Conservation (phyloP, 2,113 vertebrate genomes). For the Ammodytes dubius region DNA sequence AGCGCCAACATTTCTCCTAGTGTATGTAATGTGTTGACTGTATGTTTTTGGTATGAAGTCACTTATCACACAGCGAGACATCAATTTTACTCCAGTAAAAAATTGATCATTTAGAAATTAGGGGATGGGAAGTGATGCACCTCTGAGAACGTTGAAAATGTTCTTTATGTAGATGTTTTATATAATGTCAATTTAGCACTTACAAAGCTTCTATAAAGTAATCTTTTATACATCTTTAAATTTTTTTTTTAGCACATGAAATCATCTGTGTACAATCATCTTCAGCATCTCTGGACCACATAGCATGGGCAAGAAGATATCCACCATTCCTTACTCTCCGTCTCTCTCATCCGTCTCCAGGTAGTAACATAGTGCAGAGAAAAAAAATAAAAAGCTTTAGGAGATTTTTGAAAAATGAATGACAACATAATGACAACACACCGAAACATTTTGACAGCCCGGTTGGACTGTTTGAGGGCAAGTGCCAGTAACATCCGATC, state of each 20-base stretch:
- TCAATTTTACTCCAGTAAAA: slow-evolving; percentile 1
- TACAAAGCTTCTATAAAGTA: background rate
- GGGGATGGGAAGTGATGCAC: slow-evolving; percentile 8
- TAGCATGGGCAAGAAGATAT: slow-evolving; percentile 20
- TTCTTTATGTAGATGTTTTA: slow-evolving; percentile 10
- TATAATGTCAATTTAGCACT: slow-evolving; percentile 7
- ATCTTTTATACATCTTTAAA: background rate
- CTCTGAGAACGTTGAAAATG: slow-evolving; percentile 11
- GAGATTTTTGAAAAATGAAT: slow-evolving; percentile 47
- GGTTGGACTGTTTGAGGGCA: slow-evolving; percentile 37
- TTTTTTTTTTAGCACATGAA: slow-evolving; percentile 17
- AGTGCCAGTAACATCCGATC: slow-evolving; percentile 28
- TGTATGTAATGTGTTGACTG: slow-evolving; percentile 20
- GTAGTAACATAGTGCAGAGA: slow-evolving; percentile 46
- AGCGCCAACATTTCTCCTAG: background rate
- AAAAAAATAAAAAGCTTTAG: slow-evolving; percentile 37
- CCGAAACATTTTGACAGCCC: slow-evolving; percentile 61
- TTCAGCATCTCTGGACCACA: slow-evolving; percentile 3
- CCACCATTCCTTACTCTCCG: background rate
- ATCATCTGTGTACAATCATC: slow-evolving; percentile 12
- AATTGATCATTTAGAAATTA: slow-evolving; percentile 9
- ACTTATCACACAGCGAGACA: slow-evolving; percentile 13
- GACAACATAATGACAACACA: slow-evolving; percentile 71
- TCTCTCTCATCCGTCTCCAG: slow-evolving; percentile 22
- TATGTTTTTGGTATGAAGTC: slow-evolving; percentile 12